phyloP scores from a whole-genome alignment of 1,140 invertebrate genomes.

The Ceratoteleas bidentatus region DNA sequence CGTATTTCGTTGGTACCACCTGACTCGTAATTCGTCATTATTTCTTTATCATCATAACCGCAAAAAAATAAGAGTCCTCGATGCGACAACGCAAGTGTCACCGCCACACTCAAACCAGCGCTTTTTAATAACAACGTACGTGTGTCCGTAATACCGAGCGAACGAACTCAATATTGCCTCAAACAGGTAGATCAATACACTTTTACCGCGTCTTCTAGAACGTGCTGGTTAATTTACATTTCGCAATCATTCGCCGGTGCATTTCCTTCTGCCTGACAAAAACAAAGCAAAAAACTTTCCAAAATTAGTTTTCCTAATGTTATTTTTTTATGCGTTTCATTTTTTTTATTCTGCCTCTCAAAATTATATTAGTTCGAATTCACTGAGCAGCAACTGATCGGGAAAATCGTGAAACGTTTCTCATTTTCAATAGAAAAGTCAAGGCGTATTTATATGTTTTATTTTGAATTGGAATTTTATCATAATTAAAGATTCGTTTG shows the following conservation, averaged over 20 bases:
- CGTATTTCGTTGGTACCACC: no score
- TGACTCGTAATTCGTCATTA: no score
- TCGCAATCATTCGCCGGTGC: not conserved
- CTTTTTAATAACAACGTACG: conserved; percentile 23
- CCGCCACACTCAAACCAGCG: conserved; percentile 9
- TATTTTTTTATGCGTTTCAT: no score
- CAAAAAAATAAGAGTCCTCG: not conserved
- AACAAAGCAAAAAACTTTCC: not conserved
- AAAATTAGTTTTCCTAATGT: no score
- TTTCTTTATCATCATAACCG: no score
- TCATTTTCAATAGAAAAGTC: no score
- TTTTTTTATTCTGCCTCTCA: not conserved
- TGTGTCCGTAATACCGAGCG: conserved; percentile 20
- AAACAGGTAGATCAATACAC: conserved; percentile 38
- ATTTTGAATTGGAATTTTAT: no score
- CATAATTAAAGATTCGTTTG: no score
- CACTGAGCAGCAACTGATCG: no score
- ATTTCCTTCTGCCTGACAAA: not conserved
- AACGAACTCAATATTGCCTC: conserved; percentile 36
- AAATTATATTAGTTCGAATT: not conserved
- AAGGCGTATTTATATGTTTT: no score
- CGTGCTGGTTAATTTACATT: conserved; percentile 28
- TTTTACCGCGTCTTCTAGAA: conserved; percentile 32
- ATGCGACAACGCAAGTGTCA: conserved; percentile 3
- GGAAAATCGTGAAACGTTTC: no score